Evolutionary conservation across 2,797 vertebrate species (phyloP).

Genomic region (Lepus oiostolus): DNA sequence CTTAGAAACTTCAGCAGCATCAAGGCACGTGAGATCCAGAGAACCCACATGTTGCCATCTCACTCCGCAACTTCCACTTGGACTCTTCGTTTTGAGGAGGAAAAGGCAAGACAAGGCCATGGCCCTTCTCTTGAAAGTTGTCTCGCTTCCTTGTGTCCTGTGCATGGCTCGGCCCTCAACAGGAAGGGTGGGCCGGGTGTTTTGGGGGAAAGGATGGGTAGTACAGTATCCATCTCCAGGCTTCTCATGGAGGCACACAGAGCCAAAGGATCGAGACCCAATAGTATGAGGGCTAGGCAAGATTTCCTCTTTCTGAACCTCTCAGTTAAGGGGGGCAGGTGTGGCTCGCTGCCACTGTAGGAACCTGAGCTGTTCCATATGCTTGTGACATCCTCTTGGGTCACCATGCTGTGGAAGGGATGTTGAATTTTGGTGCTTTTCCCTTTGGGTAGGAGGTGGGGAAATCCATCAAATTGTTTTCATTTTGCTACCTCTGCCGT

Average conservation of each 20-base stretch:
- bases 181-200: background rate
- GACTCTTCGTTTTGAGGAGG: background rate
- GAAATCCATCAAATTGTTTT: background rate
- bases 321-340: background rate
- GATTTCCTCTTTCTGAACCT: background rate
- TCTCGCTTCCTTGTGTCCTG: background rate
- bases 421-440: conserved; percentile 26
- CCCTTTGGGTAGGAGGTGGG: background rate
- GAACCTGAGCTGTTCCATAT: background rate
- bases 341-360: background rate
- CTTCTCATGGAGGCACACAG: background rate
- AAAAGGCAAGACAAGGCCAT: background rate
- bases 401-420: background rate
- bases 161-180: background rate
- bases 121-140: background rate
- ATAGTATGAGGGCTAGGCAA: background rate
- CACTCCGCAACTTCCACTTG: background rate
- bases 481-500: background rate
- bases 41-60: background rate
- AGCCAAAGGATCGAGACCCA: background rate
- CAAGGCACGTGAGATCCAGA: background rate
- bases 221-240: background rate
- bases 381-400: background rate
- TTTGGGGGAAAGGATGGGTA: no score
- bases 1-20: conserved; percentile 18